Evolutionary conservation across 1,140 invertebrate genomes (phyloP), one percentile per base, ranked within the genome.

Genomic region (Meloidogyne floridensis): DNA sequence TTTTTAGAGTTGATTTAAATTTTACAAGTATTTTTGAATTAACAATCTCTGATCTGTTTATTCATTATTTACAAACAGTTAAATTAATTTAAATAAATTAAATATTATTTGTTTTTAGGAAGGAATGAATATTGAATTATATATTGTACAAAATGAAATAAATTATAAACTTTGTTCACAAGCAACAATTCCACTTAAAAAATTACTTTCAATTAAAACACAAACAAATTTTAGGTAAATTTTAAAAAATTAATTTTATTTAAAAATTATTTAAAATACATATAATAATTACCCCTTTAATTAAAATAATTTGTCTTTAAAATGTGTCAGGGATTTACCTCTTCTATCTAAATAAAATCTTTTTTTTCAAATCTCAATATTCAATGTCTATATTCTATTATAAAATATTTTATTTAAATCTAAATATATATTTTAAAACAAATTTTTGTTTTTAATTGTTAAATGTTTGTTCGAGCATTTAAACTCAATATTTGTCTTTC

Each of bases 1-100:
- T 20, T 86, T 86, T 80, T 20, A 82, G 81, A 53, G 77, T 54
- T 65, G 32, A 81, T 47, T 86, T 85, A 20, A 75, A 86, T 59
- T 85, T 82, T 77, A 80, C 86, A 7, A 86, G 84, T 15, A 43
- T 84, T 9, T 88, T 87, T 73, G 87, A 88, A 20, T 72, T 90
- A 11, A 59, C 88, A 18, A 84, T 88, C 13, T 89, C 87, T 11
- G 84, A 89, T 77, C 75, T 88, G 6, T 83, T 88, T 70, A 79
- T 88, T 70, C 87, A 88, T 80, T 88, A 88, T 77, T 53, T 88
- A 8, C 79, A 89, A 83, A 90, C 85, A 18, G 87, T 88, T 80
- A 75, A 65, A 43, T 80, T 69, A n/a, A 6, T 80, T 80, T 80
- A 11, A 18, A 77, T 9, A 78, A 15, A 5, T 74, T 13, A 51